These are phyloP conservation scores for human (Homo sapiens) DNA, from an alignment of 2,113 vertebrate species.

Conservation along the genomic window DNA sequence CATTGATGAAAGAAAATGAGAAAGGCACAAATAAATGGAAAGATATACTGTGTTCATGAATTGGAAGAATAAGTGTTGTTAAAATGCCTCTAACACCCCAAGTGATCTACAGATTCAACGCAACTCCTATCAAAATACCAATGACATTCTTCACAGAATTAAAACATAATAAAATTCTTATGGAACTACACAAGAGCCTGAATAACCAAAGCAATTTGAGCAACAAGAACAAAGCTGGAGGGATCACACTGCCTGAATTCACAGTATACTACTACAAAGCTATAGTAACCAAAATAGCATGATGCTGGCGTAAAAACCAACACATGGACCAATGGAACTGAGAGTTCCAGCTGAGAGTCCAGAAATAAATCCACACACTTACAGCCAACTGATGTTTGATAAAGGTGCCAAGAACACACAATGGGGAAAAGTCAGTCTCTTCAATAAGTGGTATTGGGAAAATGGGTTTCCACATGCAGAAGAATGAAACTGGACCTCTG, in stretches of 20 bases:
- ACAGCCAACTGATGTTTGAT: background rate
- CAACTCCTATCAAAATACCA: background rate
- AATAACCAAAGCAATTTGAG: background rate
- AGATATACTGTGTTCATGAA: background rate
- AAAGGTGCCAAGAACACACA: background rate
- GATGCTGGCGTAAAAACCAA: too few relatives aligned
- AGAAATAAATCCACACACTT: background rate
- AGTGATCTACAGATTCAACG: background rate
- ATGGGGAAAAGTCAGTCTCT: background rate
- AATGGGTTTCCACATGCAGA: background rate
- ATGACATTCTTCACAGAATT: background rate
- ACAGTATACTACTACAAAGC: background rate
- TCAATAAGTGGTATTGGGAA: background rate
- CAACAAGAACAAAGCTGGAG: background rate
- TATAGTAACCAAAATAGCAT: background rate
- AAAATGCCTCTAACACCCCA: background rate
- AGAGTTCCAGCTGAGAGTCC: background rate
- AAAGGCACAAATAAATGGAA: background rate
- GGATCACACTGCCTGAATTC: background rate
- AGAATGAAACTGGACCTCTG: background rate
- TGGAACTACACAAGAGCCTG: background rate
- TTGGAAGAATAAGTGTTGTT: background rate
- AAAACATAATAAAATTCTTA: background rate
- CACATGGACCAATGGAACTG: too few relatives aligned
- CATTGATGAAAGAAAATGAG: background rate